These are phyloP conservation scores for Scomber scombrus DNA, from an alignment of 2,113 vertebrate species.

Conservation along the genomic window DNA sequence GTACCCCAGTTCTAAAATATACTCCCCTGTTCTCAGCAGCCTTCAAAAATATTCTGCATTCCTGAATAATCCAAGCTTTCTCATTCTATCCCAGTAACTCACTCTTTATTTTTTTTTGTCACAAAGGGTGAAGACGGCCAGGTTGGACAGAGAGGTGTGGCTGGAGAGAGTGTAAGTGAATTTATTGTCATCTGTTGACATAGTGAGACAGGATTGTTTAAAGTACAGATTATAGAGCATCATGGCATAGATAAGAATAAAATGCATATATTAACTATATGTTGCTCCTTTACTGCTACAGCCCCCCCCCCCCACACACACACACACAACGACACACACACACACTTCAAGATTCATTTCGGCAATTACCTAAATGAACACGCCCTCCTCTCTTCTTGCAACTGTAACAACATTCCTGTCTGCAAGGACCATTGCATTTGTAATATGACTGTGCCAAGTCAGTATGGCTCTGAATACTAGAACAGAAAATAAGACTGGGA, in stretches of 20 bases:
- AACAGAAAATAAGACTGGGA: conserved; percentile 54
- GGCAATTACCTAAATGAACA: conserved; percentile 42
- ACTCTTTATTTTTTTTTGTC: conserved; percentile 18
- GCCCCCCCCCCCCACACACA: not conserved
- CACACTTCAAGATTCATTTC: conserved; percentile 9
- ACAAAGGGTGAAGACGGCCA: conserved; percentile 97
- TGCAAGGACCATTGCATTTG: conserved; percentile 46
- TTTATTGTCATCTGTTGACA: conserved; percentile 9
- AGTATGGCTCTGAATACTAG: conserved; percentile 49
- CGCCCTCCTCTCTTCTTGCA: conserved; percentile 12
- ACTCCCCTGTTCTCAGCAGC: not conserved
- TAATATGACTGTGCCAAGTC: conserved; percentile 32
- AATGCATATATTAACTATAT: conserved; percentile 1
- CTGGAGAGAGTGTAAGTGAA: conserved; percentile 94
- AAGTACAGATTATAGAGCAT: not conserved
- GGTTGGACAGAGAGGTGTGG: conserved; percentile 94
- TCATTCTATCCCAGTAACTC: not conserved
- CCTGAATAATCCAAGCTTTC: not conserved
- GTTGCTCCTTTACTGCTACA: not conserved
- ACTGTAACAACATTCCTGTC: conserved; percentile 45
- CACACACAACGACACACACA: no score
- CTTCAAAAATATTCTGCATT: not conserved
- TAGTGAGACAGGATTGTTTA: not conserved
- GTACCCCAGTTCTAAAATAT: not conserved
- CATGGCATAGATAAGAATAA: conserved; percentile 6